These are phyloP conservation scores for Anaspis maculata DNA, from an alignment of 2,888 invertebrate genomes.

Conservation along the genomic window DNA sequence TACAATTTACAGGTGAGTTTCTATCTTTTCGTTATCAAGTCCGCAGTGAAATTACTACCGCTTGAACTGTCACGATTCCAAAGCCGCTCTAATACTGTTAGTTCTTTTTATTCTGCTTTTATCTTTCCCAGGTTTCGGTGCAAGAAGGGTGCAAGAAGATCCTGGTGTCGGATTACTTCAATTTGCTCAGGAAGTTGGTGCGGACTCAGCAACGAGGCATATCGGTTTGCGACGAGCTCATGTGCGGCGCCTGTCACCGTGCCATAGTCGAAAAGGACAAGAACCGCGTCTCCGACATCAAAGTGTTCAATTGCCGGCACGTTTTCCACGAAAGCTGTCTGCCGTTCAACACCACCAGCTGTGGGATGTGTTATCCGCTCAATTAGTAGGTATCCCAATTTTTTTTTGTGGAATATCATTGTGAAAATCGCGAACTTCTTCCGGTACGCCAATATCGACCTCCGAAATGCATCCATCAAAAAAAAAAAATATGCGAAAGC, in stretches of 20 bases:
- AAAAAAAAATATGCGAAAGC: no score
- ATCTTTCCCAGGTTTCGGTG: slow-evolving; percentile 58
- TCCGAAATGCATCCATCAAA: no score
- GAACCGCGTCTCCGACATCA: slow-evolving; percentile 59
- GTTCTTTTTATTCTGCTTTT: no score
- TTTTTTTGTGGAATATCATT: no score
- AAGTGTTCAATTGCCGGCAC: slow-evolving; percentile 84
- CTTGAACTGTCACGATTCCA: neutral
- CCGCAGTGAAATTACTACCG: slow-evolving; percentile 4
- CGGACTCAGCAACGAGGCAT: slow-evolving; percentile 71
- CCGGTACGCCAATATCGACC: no score
- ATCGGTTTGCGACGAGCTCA: slow-evolving; percentile 61
- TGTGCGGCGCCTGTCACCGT: slow-evolving; percentile 73
- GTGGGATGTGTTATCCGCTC: slow-evolving; percentile 37
- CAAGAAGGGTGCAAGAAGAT: slow-evolving; percentile 87
- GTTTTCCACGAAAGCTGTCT: slow-evolving; percentile 82
- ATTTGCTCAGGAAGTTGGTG: slow-evolving; percentile 74
- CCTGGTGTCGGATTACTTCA: slow-evolving; percentile 83
- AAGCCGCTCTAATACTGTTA: no score
- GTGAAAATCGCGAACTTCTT: no score
- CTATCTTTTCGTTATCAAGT: neutral
- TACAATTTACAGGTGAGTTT: slow-evolving; percentile 73
- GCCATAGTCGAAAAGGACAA: slow-evolving; percentile 68
- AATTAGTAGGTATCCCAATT: slow-evolving; percentile 24
- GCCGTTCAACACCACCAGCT: slow-evolving; percentile 42